Base-by-base conservation (phyloP, 2,113 vertebrate species). In the Cryptotis parvus region DNA sequence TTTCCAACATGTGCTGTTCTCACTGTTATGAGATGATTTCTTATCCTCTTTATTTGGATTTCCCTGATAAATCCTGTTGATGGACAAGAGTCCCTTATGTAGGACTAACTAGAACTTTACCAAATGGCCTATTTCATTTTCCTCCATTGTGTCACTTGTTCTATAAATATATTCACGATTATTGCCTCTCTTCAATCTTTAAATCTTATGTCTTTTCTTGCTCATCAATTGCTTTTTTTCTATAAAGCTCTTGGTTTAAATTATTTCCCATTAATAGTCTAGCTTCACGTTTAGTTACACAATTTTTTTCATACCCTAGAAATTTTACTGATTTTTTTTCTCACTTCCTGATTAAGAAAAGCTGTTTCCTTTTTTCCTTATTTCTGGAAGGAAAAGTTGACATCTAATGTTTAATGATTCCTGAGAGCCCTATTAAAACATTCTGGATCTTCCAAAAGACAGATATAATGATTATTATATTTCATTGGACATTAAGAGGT, bases 401-500 rank as follows among this genome's bases (percentile, higher is more conserved):
- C 29, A 27, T 37, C 26, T 79, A n/a, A 27, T 70, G 18, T n/a
- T 61, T 58, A 41, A 72, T 33, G 73, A 22, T 76, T 58, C 20
- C 58, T 52, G 4, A 77, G 58, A 82, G 11, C 24, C 55, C 65
- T 58, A 58, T 82, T 66, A 66, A 86, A 58, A 85, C 31, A 43
- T 18, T 10, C 33, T 33, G 55, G 58, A 20, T 55, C 31, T 84
- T 77, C 14, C 22, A 61, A 33, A 33, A 27, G 12, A 77, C 52
- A 77, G 24, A 41, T 37, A 15, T 76, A 20, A 49, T 18, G 31
- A 39, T 63, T 85, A 39, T 63, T 73, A 4, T 31, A 72, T 84
- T 77, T 93, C 26, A 74, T 29, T 61, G 27, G 78, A 93, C 65
- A 87, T 26, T 29, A 55, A 63, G n/a, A 81, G 14, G n/a, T 41